Conservation (phyloP, 2,797 vertebrate species). For the Sebastes oblongus region DNA sequence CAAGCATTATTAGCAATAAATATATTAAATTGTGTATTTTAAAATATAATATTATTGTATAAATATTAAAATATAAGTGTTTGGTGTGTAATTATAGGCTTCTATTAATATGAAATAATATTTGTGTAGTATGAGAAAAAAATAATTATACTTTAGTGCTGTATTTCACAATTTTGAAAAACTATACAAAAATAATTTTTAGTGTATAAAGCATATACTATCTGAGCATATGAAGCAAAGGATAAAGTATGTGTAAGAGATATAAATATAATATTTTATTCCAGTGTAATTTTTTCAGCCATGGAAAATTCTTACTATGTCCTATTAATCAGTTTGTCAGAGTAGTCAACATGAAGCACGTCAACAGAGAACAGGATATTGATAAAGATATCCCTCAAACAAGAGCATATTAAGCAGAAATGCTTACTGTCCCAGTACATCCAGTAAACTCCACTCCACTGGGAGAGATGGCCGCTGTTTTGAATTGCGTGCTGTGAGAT, state of each 20-base stretch:
- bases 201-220: background rate
- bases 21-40: background rate
- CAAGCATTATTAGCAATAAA: background rate
- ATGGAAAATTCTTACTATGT: background rate
- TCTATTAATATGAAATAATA: background rate
- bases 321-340: background rate
- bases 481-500: conserved; percentile 21
- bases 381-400: background rate
- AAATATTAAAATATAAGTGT: background rate
- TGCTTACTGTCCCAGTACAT: background rate
- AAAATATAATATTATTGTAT: background rate
- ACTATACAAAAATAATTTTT: background rate
- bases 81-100: background rate
- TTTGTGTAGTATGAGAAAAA: background rate
- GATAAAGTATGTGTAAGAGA: background rate
- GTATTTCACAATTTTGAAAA: background rate
- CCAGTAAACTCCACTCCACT: conserved; percentile 3
- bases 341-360: background rate
- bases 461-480: conserved; percentile 1
- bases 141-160: background rate
- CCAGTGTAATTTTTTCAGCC: background rate
- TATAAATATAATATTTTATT: background rate
- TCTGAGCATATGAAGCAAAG: background rate
- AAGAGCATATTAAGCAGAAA: background rate
- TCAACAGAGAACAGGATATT: background rate